Conservation (phyloP, 2,888 invertebrate genomes). For the Uloborus plumipes region DNA sequence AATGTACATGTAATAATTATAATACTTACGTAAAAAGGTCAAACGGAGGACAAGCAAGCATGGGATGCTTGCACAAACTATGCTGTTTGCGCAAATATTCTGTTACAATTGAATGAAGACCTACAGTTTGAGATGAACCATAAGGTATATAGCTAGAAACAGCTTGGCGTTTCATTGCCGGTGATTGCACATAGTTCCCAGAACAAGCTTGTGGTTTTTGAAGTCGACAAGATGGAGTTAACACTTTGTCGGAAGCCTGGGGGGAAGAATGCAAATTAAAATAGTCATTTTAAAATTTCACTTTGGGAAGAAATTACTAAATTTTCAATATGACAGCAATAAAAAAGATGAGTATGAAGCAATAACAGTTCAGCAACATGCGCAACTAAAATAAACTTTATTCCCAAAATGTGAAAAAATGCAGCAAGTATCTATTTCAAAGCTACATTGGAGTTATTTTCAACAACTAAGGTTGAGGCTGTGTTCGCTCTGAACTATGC, state of each 20-base stretch:
- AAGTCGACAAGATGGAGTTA: constrained; percentile 26
- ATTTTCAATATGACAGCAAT: too few relatives aligned
- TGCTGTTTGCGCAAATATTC: constrained; percentile 98
- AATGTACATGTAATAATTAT: not conserved
- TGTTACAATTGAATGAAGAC: constrained; percentile 92
- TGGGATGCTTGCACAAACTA: constrained; percentile 96
- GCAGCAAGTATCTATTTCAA: too few relatives aligned
- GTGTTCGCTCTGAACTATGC: too few relatives aligned
- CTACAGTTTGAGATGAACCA: constrained; percentile 73
- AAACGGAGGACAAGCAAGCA: constrained; percentile 97
- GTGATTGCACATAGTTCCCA: constrained; percentile 66
- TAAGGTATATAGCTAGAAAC: constrained; percentile 16
- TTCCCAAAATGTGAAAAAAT: too few relatives aligned
- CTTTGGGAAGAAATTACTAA: too few relatives aligned
- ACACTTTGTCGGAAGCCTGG: not conserved
- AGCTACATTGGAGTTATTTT: too few relatives aligned
- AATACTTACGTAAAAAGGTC: constrained; percentile 85
- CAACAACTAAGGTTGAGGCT: too few relatives aligned
- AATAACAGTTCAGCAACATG: too few relatives aligned
- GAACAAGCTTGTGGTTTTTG: constrained; percentile 65
- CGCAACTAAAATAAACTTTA: too few relatives aligned
- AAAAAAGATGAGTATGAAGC: too few relatives aligned
- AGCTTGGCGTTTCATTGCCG: constrained; percentile 65
- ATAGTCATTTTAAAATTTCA: too few relatives aligned
- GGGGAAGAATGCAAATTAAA: not conserved